These are phyloP conservation scores for Xyrauchen texanus DNA, from an alignment of 2,113 vertebrate genomes.

Conservation along the genomic window DNA sequence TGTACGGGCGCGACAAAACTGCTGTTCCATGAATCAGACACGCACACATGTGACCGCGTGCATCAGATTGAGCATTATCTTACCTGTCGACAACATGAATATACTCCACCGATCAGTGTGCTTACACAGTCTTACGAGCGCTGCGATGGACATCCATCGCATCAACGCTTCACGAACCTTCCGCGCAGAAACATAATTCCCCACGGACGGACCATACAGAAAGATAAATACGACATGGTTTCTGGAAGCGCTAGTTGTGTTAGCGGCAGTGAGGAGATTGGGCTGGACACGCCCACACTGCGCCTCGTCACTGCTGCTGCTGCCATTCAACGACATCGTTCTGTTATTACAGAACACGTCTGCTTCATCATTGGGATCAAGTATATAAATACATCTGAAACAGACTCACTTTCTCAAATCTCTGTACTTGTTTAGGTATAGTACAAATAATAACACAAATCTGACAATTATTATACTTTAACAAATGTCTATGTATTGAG, in stretches of 20 bases:
- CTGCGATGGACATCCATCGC: background rate
- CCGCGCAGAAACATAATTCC: background rate
- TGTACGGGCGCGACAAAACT: conserved; percentile 7
- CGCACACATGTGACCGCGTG: background rate
- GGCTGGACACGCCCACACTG: conserved; percentile 33
- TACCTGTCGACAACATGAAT: conserved; percentile 56
- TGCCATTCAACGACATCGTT: background rate
- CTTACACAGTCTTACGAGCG: conserved; percentile 13
- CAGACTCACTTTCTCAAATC: too few species aligned
- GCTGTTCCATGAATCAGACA: background rate
- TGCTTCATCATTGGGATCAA: too few species aligned
- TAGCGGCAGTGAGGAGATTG: conserved; percentile 21
- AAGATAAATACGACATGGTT: background rate
- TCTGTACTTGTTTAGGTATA: too few species aligned
- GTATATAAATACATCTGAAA: background rate
- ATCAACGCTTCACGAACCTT: background rate
- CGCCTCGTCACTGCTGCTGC: conserved; percentile 3
- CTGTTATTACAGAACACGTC: too few species aligned
- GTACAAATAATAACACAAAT: too few species aligned
- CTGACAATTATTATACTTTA: too few species aligned
- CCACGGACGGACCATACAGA: too few species aligned
- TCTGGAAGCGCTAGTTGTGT: conserved; percentile 33
- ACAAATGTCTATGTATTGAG: too few species aligned
- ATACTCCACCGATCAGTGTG: background rate
- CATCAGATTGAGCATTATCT: background rate